Conservation (phyloP, 1,140 invertebrate genomes). For the Brachionus manjavacas region DNA sequence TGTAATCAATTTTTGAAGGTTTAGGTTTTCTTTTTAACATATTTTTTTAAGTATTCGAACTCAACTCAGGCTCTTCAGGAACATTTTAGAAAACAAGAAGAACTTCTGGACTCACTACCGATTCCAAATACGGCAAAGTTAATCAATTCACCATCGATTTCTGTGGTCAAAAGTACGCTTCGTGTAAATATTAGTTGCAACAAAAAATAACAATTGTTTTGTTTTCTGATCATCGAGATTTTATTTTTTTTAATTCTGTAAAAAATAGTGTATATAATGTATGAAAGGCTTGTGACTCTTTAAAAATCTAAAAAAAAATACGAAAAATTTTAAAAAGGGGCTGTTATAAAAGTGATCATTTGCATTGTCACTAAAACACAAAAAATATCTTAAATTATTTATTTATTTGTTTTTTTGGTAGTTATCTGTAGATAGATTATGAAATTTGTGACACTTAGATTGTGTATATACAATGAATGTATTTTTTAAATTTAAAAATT, state of each 20-base stretch:
- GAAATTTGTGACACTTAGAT: not conserved
- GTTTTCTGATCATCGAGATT: not conserved
- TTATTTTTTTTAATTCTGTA: not conserved
- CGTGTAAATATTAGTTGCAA: conserved; percentile 41
- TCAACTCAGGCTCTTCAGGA: not conserved
- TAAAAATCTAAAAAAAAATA: not conserved
- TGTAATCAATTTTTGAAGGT: not conserved
- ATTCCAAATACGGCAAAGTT: not conserved
- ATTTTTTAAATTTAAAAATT: not conserved
- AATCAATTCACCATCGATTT: not conserved
- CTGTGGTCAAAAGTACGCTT: conserved; percentile 23
- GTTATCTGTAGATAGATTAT: not conserved
- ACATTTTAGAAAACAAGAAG: conserved; percentile 12
- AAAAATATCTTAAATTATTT: not conserved
- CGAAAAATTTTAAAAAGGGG: not conserved
- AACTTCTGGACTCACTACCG: not conserved
- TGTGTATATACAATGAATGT: not conserved
- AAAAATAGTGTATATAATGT: not conserved
- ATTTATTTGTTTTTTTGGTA: not conserved
- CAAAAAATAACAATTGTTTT: conserved; percentile 32
- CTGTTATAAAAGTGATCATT: not conserved
- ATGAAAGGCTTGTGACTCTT: not conserved
- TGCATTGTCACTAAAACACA: not conserved
- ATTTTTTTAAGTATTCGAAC: not conserved
- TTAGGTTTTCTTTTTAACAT: not conserved